phyloP scores from a whole-genome alignment of 2,888 invertebrate genomes.

The Glaucopsyche alexis region DNA sequence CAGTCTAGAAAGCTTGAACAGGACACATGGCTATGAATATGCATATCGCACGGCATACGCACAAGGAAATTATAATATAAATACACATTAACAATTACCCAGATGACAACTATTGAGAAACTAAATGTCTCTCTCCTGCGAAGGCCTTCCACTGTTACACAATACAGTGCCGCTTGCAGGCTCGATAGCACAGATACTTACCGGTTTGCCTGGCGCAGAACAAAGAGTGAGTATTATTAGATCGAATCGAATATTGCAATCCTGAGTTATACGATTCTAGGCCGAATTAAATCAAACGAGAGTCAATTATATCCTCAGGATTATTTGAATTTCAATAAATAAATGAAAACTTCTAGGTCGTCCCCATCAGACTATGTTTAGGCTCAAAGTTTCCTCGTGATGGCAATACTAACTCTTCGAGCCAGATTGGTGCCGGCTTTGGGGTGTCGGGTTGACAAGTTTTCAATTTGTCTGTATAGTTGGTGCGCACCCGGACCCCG shows the following conservation, averaged over 20 bases:
- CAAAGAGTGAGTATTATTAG: slow-evolving; percentile 37
- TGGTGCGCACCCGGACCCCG: no score
- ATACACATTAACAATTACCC: slow-evolving; percentile 57
- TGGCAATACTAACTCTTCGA: no score
- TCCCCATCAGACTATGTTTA: no score
- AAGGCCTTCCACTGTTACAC: slow-evolving; percentile 73
- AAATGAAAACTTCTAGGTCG: no score
- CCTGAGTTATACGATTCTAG: background rate
- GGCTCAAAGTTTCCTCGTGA: no score
- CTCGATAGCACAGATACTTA: slow-evolving; percentile 47
- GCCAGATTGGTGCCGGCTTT: no score
- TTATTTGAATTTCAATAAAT: background rate
- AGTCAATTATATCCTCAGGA: background rate
- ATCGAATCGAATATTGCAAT: background rate
- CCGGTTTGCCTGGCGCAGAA: slow-evolving; percentile 37
- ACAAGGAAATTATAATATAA: slow-evolving; percentile 53
- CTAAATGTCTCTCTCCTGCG: slow-evolving; percentile 65
- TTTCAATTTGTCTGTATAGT: no score
- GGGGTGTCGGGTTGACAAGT: no score
- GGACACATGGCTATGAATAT: slow-evolving; percentile 33
- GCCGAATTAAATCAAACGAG: background rate
- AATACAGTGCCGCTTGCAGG: slow-evolving; percentile 51
- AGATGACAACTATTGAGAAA: slow-evolving; percentile 69
- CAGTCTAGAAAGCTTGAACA: slow-evolving; percentile 32
- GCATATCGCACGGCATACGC: slow-evolving; percentile 41